Percentiles rank a stretch among this genome's conserved stretches.
phyloP scores from a whole-genome alignment of 2,797 vertebrate species.

The Microcaecilia unicolor region DNA sequence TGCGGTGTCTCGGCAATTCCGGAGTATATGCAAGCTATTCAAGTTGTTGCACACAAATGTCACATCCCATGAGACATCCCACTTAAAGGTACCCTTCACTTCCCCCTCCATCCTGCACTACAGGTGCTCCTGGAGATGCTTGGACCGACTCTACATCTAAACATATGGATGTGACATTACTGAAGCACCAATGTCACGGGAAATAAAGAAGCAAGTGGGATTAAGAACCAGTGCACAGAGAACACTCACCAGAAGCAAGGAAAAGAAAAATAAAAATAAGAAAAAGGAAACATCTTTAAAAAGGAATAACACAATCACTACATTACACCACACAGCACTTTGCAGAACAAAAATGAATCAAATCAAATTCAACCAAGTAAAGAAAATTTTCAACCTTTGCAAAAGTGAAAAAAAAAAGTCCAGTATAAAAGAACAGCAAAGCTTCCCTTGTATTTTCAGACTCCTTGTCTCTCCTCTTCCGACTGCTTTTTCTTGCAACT shows the following conservation, averaged over 20 bases:
- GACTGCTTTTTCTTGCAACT: conserved; percentile 1
- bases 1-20: conserved; percentile 50
- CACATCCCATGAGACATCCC: conserved; percentile 55
- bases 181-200: conserved; percentile 55
- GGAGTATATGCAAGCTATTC: conserved; percentile 83
- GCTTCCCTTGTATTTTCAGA: conserved; percentile 44
- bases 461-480: conserved; percentile 63
- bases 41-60: conserved; percentile 65
- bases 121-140: conserved; percentile 45
- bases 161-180: conserved; percentile 63
- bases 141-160: conserved; percentile 38
- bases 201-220: conserved; percentile 59
- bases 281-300: conserved; percentile 26
- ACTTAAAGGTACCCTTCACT: conserved; percentile 36
- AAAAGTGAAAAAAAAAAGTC: conserved; percentile 51
- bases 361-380: conserved; percentile 38
- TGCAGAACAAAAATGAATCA: conserved; percentile 51
- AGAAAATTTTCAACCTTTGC: conserved; percentile 48
- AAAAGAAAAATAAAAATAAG: conserved; percentile 45
- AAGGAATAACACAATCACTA: conserved; percentile 34
- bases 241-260: conserved; percentile 8
- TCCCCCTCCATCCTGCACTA: conserved; percentile 45
- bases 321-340: conserved; percentile 61
- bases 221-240: conserved; percentile 60
- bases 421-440: conserved; percentile 41